phyloP scores from a whole-genome alignment of 2,113 vertebrate species.

The Podilymbus podiceps region DNA sequence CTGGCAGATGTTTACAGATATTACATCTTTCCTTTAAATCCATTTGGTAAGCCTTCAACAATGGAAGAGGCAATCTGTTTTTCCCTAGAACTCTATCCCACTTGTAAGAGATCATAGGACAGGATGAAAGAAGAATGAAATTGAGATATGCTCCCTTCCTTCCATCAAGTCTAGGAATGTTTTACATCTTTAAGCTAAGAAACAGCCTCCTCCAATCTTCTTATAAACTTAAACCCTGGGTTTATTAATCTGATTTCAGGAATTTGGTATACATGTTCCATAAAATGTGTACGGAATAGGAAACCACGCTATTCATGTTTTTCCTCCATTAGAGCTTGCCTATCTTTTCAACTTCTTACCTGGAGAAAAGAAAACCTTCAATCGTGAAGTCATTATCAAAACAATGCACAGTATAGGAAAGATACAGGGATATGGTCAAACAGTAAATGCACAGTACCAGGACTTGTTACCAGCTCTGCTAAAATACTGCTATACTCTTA shows the following conservation, averaged over 20 bases:
- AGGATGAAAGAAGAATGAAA: not conserved
- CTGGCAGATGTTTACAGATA: not conserved
- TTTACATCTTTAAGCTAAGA: not conserved
- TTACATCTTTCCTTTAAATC: not conserved
- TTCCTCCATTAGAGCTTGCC: not conserved
- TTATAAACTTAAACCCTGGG: accelerated
- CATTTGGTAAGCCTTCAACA: not conserved
- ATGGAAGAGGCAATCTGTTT: not conserved
- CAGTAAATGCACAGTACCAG: not conserved
- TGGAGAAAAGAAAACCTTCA: not conserved
- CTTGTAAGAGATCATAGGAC: not conserved
- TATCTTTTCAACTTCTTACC: not conserved
- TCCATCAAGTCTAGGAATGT: not conserved
- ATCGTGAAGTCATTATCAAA: not conserved
- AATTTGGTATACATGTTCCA: not conserved
- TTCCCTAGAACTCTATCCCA: not conserved
- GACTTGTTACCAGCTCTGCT: not conserved
- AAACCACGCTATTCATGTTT: not conserved
- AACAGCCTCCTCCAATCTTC: not conserved
- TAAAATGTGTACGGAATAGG: accelerated
- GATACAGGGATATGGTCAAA: accelerated
- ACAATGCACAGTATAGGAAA: not conserved
- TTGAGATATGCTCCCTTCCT: accelerated
- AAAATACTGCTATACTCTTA: not conserved
- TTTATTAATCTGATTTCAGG: not conserved